Conservation (phyloP, 2,888 invertebrate species). For the Cenopis cana region DNA sequence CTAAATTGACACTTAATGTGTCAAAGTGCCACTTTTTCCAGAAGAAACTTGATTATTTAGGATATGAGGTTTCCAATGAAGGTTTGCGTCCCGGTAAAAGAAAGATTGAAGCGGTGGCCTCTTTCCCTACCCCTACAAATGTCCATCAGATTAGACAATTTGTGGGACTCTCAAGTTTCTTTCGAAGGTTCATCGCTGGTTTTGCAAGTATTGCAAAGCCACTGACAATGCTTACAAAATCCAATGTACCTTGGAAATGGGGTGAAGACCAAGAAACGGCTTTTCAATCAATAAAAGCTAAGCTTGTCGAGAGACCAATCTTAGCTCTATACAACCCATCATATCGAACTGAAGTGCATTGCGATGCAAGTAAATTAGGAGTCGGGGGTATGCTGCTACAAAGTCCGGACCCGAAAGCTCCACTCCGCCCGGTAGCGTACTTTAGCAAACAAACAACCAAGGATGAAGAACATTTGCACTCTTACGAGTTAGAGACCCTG, state of each 20-base stretch:
- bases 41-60: constrained; percentile 9
- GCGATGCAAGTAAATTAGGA: constrained; percentile 40
- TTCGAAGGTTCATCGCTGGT: constrained; percentile 19
- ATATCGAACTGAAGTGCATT: constrained; percentile 42
- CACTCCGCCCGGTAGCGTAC: constrained; percentile 49
- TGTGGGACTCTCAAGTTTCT: constrained; percentile 19
- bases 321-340: constrained; percentile 39
- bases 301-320: constrained; percentile 23
- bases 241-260: constrained; percentile 9
- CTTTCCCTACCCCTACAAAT: constrained; percentile 5
- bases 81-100: constrained; percentile 5
- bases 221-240: constrained; percentile 1
- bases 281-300: background rate
- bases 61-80: constrained; percentile 14
- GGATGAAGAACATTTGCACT: constrained; percentile 7
- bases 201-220: constrained; percentile 12
- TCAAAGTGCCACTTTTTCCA: constrained; percentile 30
- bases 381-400: constrained; percentile 41
- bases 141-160: constrained; percentile 18
- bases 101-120: constrained; percentile 15
- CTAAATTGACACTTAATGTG: constrained; percentile 44
- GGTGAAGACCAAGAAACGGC: constrained; percentile 3
- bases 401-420: background rate
- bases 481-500: constrained; percentile 20
- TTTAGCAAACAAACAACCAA: constrained; percentile 55